Percentiles rank a stretch among this genome's conserved stretches.
Evolutionary conservation across 2,797 vertebrate species (phyloP).

Genomic region (Sciurus carolinensis): DNA sequence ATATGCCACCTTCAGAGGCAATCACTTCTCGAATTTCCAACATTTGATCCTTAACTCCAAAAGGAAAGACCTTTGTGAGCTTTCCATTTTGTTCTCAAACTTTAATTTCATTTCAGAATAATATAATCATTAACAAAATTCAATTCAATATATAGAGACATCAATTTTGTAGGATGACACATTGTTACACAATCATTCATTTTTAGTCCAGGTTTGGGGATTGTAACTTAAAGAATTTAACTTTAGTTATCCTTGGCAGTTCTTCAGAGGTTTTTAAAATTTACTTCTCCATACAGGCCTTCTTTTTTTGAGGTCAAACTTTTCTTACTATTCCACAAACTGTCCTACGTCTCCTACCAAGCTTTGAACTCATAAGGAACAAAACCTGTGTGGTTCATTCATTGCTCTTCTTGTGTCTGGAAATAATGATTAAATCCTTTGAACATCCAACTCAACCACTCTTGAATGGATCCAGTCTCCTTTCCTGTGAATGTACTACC

Average conservation of each 20-base stretch:
- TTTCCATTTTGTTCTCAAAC: neutral
- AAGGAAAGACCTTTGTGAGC: neutral
- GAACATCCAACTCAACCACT: neutral
- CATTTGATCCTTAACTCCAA: neutral
- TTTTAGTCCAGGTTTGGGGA: constrained; percentile 7
- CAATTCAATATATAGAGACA: constrained; percentile 14
- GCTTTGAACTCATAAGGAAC: neutral
- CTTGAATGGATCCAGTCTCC: neutral
- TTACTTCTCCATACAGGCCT: neutral
- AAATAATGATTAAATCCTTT: neutral
- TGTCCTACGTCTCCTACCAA: neutral
- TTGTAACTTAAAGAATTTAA: neutral
- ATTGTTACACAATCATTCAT: constrained; percentile 24
- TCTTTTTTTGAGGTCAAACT: neutral
- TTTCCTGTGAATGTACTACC: neutral
- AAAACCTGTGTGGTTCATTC: neutral
- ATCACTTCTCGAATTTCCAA: neutral
- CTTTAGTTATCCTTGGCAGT: neutral
- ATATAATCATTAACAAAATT: neutral
- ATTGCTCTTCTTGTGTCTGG: neutral
- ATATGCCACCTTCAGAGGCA: neutral
- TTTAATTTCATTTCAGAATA: constrained; percentile 47
- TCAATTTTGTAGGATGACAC: neutral
- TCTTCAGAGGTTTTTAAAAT: neutral
- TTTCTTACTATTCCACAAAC: neutral